Evolutionary conservation across 2,113 vertebrate species (phyloP).

Genomic region (Miniopterus natalensis): DNA sequence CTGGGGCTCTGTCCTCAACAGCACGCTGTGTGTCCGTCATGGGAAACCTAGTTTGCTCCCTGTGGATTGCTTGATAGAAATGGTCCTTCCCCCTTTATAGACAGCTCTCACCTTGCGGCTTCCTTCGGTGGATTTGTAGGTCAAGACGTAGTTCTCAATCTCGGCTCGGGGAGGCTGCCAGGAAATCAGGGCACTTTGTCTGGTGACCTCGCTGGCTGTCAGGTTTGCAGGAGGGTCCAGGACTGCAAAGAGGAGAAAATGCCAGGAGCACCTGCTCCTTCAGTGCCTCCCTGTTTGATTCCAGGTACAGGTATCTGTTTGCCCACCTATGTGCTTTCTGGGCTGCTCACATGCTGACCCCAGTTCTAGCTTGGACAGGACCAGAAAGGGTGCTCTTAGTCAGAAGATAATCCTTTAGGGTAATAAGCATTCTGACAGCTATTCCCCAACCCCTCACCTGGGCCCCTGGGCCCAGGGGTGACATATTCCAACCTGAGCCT

Average conservation of each 20-base stretch:
- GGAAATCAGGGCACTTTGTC: conserved; percentile 95
- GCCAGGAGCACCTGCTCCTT: background rate
- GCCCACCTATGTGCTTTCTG: background rate
- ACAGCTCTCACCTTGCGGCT: conserved; percentile 92
- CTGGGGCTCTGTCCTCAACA: background rate
- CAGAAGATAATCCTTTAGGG: background rate
- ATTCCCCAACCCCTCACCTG: background rate
- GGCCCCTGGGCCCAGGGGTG: background rate
- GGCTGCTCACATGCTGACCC: background rate
- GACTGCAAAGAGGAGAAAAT: conserved; percentile 86
- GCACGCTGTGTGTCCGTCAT: background rate
- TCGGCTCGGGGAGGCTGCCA: conserved; percentile 95
- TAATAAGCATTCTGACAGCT: background rate
- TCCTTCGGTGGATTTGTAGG: conserved; percentile 93
- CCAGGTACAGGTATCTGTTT: background rate
- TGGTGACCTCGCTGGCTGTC: conserved; percentile 95
- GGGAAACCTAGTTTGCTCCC: accelerated
- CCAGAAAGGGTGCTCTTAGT: background rate
- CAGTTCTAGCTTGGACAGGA: background rate
- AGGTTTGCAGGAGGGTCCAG: conserved; percentile 96
- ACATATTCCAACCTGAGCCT: background rate
- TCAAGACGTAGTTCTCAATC: conserved; percentile 98
- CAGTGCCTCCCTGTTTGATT: no score
- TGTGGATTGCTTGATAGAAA: background rate
- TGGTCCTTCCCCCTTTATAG: background rate